These are phyloP conservation scores for Cerceris ruficornis DNA, from an alignment of 2,888 invertebrate genomes.

Conservation along the genomic window DNA sequence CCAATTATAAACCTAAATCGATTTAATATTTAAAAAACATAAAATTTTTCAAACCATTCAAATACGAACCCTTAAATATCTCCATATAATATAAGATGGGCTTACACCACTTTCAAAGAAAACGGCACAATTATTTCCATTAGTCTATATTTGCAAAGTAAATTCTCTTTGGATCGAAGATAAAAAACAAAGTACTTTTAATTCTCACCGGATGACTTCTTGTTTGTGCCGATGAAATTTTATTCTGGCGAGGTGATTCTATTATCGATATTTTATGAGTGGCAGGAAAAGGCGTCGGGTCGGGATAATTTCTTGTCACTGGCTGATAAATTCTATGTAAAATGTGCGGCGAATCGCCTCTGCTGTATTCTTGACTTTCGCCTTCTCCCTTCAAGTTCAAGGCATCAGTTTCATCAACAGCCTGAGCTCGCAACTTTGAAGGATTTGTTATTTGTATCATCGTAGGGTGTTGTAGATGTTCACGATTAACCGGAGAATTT, in stretches of 20 bases:
- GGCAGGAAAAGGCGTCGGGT: conserved; percentile 23
- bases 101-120: too few relatives aligned
- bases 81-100: too few relatives aligned
- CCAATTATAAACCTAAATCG: too few relatives aligned
- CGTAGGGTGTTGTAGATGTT: background rate
- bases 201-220: background rate
- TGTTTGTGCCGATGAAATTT: background rate
- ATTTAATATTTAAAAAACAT: too few relatives aligned
- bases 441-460: background rate
- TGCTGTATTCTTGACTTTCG: too few relatives aligned
- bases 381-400: background rate
- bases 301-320: conserved; percentile 18
- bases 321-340: background rate
- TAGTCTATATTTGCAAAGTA: too few relatives aligned
- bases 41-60: too few relatives aligned
- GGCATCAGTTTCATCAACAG: background rate
- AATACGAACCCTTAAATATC: too few relatives aligned
- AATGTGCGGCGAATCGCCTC: background rate
- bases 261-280: background rate
- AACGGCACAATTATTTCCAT: too few relatives aligned
- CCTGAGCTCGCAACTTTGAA: background rate
- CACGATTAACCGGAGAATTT: background rate
- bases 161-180: background rate
- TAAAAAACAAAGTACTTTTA: background rate
- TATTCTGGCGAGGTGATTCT: background rate